Base-by-base conservation (phyloP, 1,140 invertebrate species). In the Diabrotica undecimpunctata region DNA sequence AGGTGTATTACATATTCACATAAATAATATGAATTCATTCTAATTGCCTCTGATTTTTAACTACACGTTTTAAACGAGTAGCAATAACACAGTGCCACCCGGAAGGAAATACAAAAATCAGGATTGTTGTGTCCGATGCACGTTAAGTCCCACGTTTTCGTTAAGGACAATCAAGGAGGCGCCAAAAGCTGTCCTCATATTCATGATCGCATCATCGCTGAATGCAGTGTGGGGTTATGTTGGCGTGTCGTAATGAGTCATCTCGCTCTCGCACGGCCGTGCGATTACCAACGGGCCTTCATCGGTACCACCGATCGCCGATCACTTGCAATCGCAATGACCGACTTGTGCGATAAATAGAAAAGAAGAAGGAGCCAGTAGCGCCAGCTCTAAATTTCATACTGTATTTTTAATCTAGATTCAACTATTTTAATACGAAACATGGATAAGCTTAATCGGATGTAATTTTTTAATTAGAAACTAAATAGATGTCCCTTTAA, bases 151-250 rank as follows among this genome's bases (percentile, higher is more conserved):
- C 25, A 25, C 25, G 25, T 25, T 25, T 25, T 25, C 25, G 25
- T 25, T 25, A 25, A 25, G 25, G 25, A 25, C 25, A 25, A 25
- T 25, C 8, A 8, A 46, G 66, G 70, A 68, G 41, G 41, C 41
- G 41, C n/a, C 41, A n/a, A 46, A 8, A 46, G 2, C n/a, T n/a
- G 41, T 46, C 8, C 41, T 46, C n/a, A 6, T 46, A 46, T 8
- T 46, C 41, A 10, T 46, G 41, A 46, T 46, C 41, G 41, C 25
- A 25, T 25, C 25, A 25, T 25, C 25, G 25, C 25, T 25, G 25
- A 46, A 46, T 46, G 4, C 41, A n/a, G n/a, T 46, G 41, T 46
- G 41, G 8, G 41, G 41, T 46, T 46, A 46, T 46, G 41, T 46
- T 46, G 41, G 41, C 41, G 41, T 46, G 41, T 46, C 8, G 41